phyloP scores from a whole-genome alignment of 2,113 vertebrate genomes.

The Ailuropoda melanoleuca region DNA sequence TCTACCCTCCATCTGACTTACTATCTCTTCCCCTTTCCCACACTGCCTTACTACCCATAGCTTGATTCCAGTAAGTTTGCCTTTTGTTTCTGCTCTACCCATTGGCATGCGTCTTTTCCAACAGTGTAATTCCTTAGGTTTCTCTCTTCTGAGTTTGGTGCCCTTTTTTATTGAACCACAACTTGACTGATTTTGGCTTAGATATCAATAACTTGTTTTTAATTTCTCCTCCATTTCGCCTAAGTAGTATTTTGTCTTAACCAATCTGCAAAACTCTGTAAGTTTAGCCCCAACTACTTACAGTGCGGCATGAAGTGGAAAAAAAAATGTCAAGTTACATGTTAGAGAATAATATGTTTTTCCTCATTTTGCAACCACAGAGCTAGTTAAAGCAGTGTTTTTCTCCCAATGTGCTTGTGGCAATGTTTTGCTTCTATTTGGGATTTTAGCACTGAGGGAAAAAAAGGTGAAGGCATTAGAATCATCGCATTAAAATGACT shows the following conservation, averaged over 20 bases:
- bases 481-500: neutral
- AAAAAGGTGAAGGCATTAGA: neutral
- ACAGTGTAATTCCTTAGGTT: neutral
- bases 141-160: neutral
- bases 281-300: neutral
- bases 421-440: neutral
- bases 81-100: neutral
- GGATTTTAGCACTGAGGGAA: neutral
- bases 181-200: neutral
- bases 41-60: neutral
- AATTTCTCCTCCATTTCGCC: neutral
- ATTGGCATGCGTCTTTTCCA: neutral
- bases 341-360: constrained; percentile 2
- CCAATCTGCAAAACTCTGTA: neutral
- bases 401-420: neutral
- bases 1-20: no score
- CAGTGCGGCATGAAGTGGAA: neutral
- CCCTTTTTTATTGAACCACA: neutral
- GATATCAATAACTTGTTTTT: neutral
- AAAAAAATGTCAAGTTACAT: neutral
- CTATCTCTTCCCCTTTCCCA: accelerated
- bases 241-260: neutral
- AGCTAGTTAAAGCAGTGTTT: neutral
- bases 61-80: neutral
- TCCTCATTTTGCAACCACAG: neutral